Evolutionary conservation across 2,797 vertebrate genomes (phyloP), one percentile per base, ranked within the genome.

Genomic region (Neosilurus hyrtlii): DNA sequence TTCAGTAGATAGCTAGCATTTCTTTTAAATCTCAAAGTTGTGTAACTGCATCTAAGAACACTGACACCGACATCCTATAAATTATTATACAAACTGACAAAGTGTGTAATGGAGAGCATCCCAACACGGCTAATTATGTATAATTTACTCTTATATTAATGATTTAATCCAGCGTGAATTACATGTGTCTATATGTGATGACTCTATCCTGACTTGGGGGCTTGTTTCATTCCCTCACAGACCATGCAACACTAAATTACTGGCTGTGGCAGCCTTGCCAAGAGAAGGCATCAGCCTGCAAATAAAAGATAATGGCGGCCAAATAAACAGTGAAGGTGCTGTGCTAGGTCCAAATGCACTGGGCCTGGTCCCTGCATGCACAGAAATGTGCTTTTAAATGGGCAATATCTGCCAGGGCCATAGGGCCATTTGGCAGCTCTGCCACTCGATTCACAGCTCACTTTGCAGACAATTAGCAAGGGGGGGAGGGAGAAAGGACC

Each of bases 301-400:
- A 92, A 94, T 93, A 92, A 93, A 93, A 93, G 90, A 93, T 94
- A 93, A 94, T 93, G 90, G 91, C 89, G 86, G 91, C 90, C 90
- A 90, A 92, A 92, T 92, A 92, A 92, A 93, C 89, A 91, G 56
- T 75, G 88, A 91, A 90, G 86, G 89, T 85, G 84, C 86, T 75
- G 90, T 89, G 89, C 90, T 79, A 79, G 79, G 88, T 92, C 89
- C 89, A 90, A 84, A 89, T 89, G 82, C 83, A 73, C 86, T 87
- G 89, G 89, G 88, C 86, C 84, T 89, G 88, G 78, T 75, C 80
- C 75, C 79, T 61, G 76, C 81, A 87, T 76, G 86, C 71, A 82
- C 84, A 80, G 79, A 83, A 85, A 88, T 82, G 81, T 86, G 86
- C 79, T 86, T 88, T 89, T 89, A 89, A 89, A 88, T 84, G 76